phyloP scores from a whole-genome alignment of 2,888 invertebrate genomes.

The Leptopilina drosophilae region DNA sequence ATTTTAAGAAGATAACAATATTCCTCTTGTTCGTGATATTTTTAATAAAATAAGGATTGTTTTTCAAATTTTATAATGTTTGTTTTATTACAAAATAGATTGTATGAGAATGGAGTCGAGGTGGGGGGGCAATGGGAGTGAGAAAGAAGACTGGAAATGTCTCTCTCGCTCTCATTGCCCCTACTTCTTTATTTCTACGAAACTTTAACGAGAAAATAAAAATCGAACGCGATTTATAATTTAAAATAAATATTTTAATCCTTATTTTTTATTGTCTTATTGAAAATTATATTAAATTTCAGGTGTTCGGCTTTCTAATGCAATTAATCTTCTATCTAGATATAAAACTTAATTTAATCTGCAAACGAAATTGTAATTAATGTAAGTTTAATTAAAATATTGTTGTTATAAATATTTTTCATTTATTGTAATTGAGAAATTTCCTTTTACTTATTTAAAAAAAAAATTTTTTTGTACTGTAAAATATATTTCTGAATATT shows the following conservation, averaged over 20 bases:
- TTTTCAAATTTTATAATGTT: too few relatives aligned
- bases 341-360: not conserved
- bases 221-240: too few relatives aligned
- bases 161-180: too few relatives aligned
- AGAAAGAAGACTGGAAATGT: too few relatives aligned
- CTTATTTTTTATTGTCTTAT: not conserved
- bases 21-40: too few relatives aligned
- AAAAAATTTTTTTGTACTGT: too few relatives aligned
- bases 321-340: not conserved
- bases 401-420: not conserved
- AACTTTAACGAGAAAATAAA: too few relatives aligned
- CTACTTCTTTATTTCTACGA: too few relatives aligned
- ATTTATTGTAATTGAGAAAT: not conserved
- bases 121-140: too few relatives aligned
- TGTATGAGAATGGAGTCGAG: too few relatives aligned
- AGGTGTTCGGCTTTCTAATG: slow-evolving; percentile 1
- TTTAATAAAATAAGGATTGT: too few relatives aligned
- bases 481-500: not conserved
- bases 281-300: not conserved
- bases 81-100: too few relatives aligned
- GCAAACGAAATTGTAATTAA: not conserved
- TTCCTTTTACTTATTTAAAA: not conserved
- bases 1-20: not conserved
- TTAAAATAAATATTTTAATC: not conserved
- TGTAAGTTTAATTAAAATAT: not conserved